Conservation (phyloP, 2,797 vertebrate genomes). For the Passerculus sandwichensis region DNA sequence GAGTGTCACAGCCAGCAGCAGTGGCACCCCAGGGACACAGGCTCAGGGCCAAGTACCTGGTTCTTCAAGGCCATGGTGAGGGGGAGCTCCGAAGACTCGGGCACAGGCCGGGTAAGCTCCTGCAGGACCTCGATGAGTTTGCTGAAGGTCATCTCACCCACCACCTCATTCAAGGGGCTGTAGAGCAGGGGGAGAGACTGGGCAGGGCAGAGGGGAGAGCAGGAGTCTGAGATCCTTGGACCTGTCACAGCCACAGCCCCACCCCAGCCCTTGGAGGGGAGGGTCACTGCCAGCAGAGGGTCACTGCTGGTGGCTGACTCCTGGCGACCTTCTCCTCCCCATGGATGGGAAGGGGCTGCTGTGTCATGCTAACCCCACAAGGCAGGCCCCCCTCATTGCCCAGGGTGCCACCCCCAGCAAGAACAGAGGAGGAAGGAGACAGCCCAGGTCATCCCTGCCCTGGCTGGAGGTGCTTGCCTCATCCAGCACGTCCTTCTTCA, state of each 20-base stretch:
- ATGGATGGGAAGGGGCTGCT: background rate
- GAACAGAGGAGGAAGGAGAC: background rate
- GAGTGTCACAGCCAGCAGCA: fast-evolving
- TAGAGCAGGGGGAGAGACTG: slow-evolving; percentile 91
- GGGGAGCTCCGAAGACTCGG: slow-evolving; percentile 66
- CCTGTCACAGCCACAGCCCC: background rate
- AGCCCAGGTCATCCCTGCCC: background rate
- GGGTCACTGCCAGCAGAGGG: background rate
- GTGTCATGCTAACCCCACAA: background rate
- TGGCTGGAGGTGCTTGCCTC: slow-evolving; percentile 45
- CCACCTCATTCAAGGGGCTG: slow-evolving; percentile 81
- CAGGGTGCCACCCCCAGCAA: background rate
- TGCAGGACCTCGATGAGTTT: slow-evolving; percentile 87
- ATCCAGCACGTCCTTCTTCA: slow-evolving; percentile 87
- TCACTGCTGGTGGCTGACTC: background rate
- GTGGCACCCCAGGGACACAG: background rate
- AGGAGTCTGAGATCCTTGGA: background rate
- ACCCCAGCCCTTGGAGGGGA: background rate
- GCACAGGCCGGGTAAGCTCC: slow-evolving; percentile 78
- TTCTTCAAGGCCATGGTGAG: slow-evolving; percentile 89
- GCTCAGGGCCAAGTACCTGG: slow-evolving; percentile 78
- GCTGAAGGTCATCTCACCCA: slow-evolving; percentile 83
- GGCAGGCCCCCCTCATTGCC: background rate
- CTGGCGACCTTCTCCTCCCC: background rate
- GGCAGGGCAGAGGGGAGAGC: background rate